These are phyloP conservation scores for Drosophila demipolita DNA, from an alignment of 2,888 invertebrate genomes.

Conservation along the genomic window DNA sequence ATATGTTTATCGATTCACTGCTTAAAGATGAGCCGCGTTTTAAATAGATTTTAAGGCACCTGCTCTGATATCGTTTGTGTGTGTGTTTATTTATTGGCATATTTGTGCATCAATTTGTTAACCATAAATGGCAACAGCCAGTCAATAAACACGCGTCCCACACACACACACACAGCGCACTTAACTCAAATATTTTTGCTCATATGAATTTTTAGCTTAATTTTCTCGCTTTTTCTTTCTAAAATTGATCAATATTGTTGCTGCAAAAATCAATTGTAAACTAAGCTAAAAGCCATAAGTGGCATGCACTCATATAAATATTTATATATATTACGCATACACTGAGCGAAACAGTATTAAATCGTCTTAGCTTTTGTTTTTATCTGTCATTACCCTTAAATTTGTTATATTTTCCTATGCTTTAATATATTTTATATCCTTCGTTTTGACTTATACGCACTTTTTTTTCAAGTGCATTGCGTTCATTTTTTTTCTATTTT, in stretches of 20 bases:
- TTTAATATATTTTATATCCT: neutral
- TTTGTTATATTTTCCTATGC: neutral
- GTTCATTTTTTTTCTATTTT: slow-evolving; percentile 30
- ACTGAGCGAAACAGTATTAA: slow-evolving; percentile 16
- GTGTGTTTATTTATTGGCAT: slow-evolving; percentile 34
- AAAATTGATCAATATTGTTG: slow-evolving; percentile 25
- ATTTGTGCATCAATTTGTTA: slow-evolving; percentile 65
- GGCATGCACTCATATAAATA: slow-evolving; percentile 39
- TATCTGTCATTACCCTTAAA: neutral
- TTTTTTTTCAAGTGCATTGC: slow-evolving; percentile 26
- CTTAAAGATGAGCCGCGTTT: slow-evolving; percentile 31
- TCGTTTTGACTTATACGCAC: neutral
- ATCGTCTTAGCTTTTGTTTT: neutral
- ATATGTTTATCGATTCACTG: slow-evolving; percentile 20
- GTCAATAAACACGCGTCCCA: slow-evolving; percentile 72
- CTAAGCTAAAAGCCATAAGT: slow-evolving; percentile 65
- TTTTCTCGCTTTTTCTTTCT: slow-evolving; percentile 20
- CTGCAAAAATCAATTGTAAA: slow-evolving; percentile 53
- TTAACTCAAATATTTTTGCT: slow-evolving; percentile 19
- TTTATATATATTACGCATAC: slow-evolving; percentile 15
- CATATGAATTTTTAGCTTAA: slow-evolving; percentile 44
- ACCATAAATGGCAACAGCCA: slow-evolving; percentile 67
- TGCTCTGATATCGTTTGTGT: slow-evolving; percentile 20
- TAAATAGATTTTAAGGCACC: slow-evolving; percentile 19
- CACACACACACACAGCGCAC: slow-evolving; percentile 46